Percentiles rank a stretch among this genome's conserved stretches.
Evolutionary conservation across 2,113 vertebrate species (phyloP).

Genomic region (Sphyrna mokarran): DNA sequence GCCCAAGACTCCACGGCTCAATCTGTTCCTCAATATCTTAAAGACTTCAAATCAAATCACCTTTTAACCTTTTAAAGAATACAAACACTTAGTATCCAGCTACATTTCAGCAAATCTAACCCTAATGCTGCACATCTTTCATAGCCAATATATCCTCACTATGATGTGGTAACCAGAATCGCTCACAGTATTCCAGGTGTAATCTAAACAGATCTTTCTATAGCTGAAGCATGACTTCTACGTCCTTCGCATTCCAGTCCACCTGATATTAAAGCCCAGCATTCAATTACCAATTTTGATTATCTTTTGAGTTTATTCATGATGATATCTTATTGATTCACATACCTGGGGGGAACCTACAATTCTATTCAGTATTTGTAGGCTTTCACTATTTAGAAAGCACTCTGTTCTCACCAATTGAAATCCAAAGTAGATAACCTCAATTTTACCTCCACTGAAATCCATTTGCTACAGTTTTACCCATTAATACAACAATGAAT

Average conservation of each 20-base stretch:
- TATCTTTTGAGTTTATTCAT: background rate
- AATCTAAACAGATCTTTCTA: too few relatives aligned
- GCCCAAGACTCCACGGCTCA: too few relatives aligned
- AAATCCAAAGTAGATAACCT: background rate
- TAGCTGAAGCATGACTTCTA: background rate
- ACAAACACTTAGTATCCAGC: background rate
- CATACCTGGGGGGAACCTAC: background rate
- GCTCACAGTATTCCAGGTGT: background rate
- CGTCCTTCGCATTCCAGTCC: background rate
- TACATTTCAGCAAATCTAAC: background rate
- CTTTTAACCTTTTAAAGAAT: background rate
- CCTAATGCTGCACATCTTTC: background rate
- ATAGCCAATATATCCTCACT: background rate
- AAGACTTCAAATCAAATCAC: background rate
- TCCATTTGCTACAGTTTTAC: background rate
- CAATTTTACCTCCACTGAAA: too few relatives aligned
- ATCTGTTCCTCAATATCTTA: background rate
- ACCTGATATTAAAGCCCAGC: background rate
- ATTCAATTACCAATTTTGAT: background rate
- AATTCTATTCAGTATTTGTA: too few relatives aligned
- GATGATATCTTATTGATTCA: background rate
- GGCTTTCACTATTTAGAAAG: background rate
- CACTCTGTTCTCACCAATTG: background rate
- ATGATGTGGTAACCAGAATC: background rate
- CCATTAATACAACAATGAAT: too few relatives aligned